Evolutionary conservation across 2,113 vertebrate genomes (phyloP).

Genomic region (Furnarius figulus): DNA sequence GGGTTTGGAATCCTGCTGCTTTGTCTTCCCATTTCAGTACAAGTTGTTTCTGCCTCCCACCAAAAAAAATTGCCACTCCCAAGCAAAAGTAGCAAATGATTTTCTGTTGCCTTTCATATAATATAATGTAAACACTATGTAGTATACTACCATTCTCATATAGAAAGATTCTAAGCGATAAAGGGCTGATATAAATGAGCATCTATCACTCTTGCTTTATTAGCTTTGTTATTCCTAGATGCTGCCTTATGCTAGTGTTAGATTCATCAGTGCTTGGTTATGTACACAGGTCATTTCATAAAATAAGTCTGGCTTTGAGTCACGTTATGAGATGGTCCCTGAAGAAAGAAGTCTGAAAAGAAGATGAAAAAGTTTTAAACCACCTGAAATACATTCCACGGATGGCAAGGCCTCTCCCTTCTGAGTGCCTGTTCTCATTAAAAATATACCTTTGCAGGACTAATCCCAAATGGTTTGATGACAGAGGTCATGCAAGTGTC

Average conservation of each 20-base stretch:
- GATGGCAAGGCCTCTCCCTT: conserved; percentile 35
- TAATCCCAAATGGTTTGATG: conserved; percentile 71
- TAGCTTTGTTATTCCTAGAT: conserved; percentile 16
- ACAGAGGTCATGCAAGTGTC: conserved; percentile 72
- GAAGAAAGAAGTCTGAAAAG: too few species aligned
- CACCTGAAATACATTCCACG: conserved; percentile 30
- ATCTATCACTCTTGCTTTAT: background rate
- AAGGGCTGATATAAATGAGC: background rate
- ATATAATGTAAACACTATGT: background rate
- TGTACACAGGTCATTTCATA: conserved; percentile 36
- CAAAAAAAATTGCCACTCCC: background rate
- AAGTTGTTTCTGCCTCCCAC: background rate
- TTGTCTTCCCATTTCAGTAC: background rate
- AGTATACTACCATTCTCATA: background rate
- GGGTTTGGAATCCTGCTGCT: background rate
- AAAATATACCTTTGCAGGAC: conserved; percentile 63
- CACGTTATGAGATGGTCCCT: conserved; percentile 28
- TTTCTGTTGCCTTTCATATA: background rate
- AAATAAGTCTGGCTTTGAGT: conserved; percentile 29
- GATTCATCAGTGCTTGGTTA: conserved; percentile 23
- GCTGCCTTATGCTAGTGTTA: conserved; percentile 3
- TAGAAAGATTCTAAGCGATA: background rate
- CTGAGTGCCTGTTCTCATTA: conserved; percentile 55
- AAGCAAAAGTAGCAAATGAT: background rate
- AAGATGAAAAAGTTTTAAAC: conserved; percentile 13